phyloP scores from a whole-genome alignment of 2,888 invertebrate genomes.

The Oeneis ivallda region DNA sequence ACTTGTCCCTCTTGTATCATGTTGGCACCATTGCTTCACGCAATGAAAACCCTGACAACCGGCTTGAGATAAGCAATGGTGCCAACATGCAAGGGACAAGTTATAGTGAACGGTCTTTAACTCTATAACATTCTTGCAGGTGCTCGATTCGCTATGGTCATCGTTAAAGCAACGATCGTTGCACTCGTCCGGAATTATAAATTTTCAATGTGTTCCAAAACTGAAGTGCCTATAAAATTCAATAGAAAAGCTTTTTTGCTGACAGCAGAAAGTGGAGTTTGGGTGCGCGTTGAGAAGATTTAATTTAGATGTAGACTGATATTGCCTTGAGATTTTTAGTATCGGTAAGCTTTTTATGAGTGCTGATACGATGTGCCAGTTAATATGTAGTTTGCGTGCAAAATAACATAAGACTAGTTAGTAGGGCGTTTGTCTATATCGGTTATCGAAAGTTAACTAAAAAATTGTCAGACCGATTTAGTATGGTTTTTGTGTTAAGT shows the following conservation, averaged over 20 bases:
- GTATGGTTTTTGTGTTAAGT: no score
- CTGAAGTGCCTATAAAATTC: constrained; percentile 37
- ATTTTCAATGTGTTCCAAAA: constrained; percentile 39
- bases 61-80: no score
- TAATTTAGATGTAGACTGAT: not conserved
- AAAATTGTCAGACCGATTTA: no score
- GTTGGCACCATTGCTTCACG: no score
- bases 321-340: not conserved
- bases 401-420: not conserved
- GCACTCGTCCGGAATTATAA: constrained; percentile 41
- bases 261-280: constrained; percentile 37
- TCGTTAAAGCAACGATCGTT: constrained; percentile 42
- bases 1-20: no score
- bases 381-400: not conserved
- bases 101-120: no score
- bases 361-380: not conserved
- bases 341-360: not conserved
- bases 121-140: constrained; percentile 36
- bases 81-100: no score
- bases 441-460: no score
- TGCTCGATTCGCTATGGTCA: constrained; percentile 41
- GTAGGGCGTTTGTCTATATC: no score
- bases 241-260: constrained; percentile 34
- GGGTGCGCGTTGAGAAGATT: constrained; percentile 34
- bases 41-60: no score